Conservation (phyloP, 2,888 invertebrate species). For the Melanophora roralis region DNA sequence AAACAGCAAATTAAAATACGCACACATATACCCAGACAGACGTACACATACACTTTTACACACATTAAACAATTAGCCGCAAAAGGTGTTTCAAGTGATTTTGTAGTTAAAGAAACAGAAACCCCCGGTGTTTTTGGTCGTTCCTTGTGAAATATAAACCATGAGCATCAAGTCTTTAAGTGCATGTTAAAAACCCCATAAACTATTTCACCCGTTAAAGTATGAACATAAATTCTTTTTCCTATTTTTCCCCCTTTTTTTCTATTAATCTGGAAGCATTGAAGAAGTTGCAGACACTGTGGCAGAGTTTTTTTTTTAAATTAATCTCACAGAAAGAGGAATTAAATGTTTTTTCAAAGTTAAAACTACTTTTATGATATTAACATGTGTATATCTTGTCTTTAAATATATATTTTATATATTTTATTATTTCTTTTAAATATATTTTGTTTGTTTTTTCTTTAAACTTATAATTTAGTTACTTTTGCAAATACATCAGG, state of each 20-base stretch:
- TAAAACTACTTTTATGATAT: background rate
- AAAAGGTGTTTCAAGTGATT: conserved; percentile 33
- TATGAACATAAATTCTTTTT: conserved; percentile 42
- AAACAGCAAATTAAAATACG: background rate
- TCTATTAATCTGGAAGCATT: background rate
- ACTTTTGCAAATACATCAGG: conserved; percentile 12
- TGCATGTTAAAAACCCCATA: conserved; percentile 42
- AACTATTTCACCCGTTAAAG: conserved; percentile 42
- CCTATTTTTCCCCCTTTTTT: conserved; percentile 26
- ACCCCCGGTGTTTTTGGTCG: background rate
- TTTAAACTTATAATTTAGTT: background rate
- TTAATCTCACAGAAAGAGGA: background rate
- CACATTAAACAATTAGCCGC: conserved; percentile 47
- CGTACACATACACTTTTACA: background rate
- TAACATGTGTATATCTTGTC: background rate
- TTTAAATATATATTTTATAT: background rate
- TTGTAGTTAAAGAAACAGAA: background rate
- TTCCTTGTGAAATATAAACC: background rate
- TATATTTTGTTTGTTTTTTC: background rate
- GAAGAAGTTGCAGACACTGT: no score
- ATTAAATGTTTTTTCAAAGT: background rate
- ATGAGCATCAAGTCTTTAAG: background rate
- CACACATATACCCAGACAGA: no score
- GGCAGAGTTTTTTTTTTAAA: no score
- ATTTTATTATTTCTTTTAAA: background rate